A percentile compares a stretch with the other conserved stretches of the same genome.
phyloP scores from a whole-genome alignment of 2,797 vertebrate genomes.

The Loris lydekkerianus region DNA sequence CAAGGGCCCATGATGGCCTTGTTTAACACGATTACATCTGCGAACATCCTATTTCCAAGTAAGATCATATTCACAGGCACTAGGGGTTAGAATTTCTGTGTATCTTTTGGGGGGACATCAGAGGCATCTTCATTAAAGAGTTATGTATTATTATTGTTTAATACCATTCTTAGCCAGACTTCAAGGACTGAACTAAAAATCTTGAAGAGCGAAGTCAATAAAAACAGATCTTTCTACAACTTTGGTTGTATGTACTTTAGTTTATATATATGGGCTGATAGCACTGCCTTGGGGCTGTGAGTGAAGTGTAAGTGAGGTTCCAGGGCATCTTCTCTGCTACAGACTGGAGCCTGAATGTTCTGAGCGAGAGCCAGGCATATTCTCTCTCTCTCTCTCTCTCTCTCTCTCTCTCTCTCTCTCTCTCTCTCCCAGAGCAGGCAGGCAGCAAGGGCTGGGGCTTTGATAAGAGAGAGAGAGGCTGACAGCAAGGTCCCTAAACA shows the following conservation, averaged over 20 bases:
- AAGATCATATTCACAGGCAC: neutral
- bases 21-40: neutral
- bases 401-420: too few relatives aligned
- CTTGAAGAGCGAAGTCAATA: neutral
- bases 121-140: neutral
- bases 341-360: too few relatives aligned
- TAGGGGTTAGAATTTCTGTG: neutral
- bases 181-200: neutral
- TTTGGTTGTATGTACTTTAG: neutral
- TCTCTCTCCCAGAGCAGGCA: neutral
- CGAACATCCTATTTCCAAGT: neutral
- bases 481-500: neutral
- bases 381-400: neutral
- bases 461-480: neutral
- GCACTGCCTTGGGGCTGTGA: neutral
- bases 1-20: neutral
- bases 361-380: neutral
- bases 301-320: neutral
- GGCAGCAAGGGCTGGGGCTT: neutral
- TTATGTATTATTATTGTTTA: neutral
- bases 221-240: neutral
- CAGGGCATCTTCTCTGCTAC: rapidly evolving
- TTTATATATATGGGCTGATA: neutral
- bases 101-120: neutral
- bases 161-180: neutral